Conservation (phyloP, 2,113 vertebrate species). For the Acinonyx jubatus region DNA sequence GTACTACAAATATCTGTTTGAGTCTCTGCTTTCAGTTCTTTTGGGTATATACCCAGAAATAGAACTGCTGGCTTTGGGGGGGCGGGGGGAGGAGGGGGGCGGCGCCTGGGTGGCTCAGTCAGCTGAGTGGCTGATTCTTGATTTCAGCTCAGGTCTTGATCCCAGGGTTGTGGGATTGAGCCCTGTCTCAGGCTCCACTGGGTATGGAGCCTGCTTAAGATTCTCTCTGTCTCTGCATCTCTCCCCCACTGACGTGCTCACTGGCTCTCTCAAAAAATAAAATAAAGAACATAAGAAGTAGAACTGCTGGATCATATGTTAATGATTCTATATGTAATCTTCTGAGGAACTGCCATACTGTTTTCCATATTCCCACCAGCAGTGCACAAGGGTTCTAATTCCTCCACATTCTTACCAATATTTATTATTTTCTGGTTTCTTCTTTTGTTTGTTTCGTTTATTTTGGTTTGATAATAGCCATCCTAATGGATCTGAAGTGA, state of each 20-base stretch:
- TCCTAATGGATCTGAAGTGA: not conserved
- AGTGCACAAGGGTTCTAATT: not conserved
- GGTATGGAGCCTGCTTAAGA: too few relatives aligned
- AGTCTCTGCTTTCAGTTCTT: not conserved
- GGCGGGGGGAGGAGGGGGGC: accelerated
- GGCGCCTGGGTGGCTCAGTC: too few relatives aligned
- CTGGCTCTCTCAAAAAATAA: too few relatives aligned
- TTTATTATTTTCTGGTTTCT: not conserved
- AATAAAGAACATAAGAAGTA: not conserved
- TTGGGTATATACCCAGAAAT: not conserved
- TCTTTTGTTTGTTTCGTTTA: not conserved
- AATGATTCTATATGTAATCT: constrained; percentile 2
- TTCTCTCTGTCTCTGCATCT: too few relatives aligned
- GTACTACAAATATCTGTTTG: not conserved
- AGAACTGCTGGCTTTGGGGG: not conserved
- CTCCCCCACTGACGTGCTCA: too few relatives aligned
- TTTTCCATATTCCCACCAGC: not conserved
- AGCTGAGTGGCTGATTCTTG: too few relatives aligned
- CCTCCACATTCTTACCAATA: not conserved
- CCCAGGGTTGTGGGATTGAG: too few relatives aligned
- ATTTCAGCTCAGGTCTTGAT: too few relatives aligned
- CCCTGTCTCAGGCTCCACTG: too few relatives aligned
- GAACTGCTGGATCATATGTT: not conserved
- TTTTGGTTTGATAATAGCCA: not conserved
- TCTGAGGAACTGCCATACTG: not conserved